Percentiles rank a stretch among this genome's conserved stretches.
These are phyloP conservation scores for Tanytarsus gracilentus DNA, from an alignment of 2,888 invertebrate species.

Conservation along the genomic window DNA sequence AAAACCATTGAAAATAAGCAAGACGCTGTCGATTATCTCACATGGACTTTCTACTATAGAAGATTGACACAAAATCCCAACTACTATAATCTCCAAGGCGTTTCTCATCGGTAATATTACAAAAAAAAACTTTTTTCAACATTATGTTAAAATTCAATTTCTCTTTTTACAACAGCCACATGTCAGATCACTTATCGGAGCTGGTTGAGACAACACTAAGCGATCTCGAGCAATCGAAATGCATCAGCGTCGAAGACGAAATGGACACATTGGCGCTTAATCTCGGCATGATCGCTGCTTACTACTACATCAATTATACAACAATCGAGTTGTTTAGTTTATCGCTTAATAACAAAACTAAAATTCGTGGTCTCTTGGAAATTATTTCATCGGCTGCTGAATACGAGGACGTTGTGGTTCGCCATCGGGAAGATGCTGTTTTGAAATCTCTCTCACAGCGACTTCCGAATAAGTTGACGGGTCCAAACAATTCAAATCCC, in stretches of 20 bases:
- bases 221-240: constrained; percentile 92
- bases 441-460: constrained; percentile 51
- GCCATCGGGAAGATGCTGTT: constrained; percentile 90
- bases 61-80: constrained; percentile 98
- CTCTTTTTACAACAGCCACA: constrained; percentile 53
- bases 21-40: constrained; percentile 98
- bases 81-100: constrained; percentile 96
- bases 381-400: constrained; percentile 97
- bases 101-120: constrained; percentile 60
- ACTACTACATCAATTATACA: constrained; percentile 99
- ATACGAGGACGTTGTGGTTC: constrained; percentile 86
- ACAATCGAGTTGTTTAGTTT: constrained; percentile 98
- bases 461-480: constrained; percentile 53
- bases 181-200: constrained; percentile 97
- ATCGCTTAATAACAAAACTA: constrained; percentile 93
- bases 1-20: constrained; percentile 99
- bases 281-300: constrained; percentile 99
- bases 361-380: constrained; percentile 92
- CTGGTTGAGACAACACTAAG: constrained; percentile 91
- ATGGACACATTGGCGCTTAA: constrained; percentile 96
- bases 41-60: constrained; percentile 97
- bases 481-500: constrained; percentile 51
- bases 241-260: constrained; percentile 95
- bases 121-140: not conserved
- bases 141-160: not conserved